A percentile compares a stretch with the other conserved stretches of the same genome.
phyloP scores from a whole-genome alignment of 2,113 vertebrate genomes.

The Tyto alba region DNA sequence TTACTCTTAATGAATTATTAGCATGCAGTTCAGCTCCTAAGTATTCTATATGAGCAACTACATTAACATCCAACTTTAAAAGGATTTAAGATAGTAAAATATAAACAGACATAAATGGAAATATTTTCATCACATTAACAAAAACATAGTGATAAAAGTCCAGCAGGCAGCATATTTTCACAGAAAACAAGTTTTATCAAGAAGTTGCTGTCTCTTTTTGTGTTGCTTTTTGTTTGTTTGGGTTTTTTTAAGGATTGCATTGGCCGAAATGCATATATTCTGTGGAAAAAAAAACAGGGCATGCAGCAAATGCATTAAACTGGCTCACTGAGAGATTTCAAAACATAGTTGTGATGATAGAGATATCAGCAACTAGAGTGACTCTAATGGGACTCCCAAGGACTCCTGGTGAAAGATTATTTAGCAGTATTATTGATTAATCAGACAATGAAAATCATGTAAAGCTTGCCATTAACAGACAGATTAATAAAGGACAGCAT shows the following conservation, averaged over 20 bases:
- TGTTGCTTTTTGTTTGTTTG: no score
- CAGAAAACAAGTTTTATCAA: not conserved
- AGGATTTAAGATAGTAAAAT: not conserved
- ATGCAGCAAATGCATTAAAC: not conserved
- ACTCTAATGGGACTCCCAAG: not conserved
- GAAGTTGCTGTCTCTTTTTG: not conserved
- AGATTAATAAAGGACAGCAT: not conserved
- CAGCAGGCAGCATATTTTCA: not conserved
- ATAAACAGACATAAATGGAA: not conserved
- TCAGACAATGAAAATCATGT: not conserved
- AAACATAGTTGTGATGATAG: not conserved
- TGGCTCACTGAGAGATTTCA: not conserved
- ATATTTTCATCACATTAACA: not conserved
- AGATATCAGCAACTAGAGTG: not conserved
- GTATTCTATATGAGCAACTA: not conserved
- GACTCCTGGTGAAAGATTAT: not conserved
- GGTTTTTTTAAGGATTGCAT: not conserved
- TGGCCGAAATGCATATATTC: not conserved
- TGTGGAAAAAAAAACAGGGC: not conserved
- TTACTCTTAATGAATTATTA: not conserved
- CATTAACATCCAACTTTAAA: not conserved
- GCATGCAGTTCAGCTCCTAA: not conserved
- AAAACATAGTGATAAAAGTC: not conserved
- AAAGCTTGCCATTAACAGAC: not conserved
- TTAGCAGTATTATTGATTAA: not conserved